These are phyloP conservation scores for Diadophis punctatus DNA, from an alignment of 2,113 vertebrate species.

Conservation along the genomic window DNA sequence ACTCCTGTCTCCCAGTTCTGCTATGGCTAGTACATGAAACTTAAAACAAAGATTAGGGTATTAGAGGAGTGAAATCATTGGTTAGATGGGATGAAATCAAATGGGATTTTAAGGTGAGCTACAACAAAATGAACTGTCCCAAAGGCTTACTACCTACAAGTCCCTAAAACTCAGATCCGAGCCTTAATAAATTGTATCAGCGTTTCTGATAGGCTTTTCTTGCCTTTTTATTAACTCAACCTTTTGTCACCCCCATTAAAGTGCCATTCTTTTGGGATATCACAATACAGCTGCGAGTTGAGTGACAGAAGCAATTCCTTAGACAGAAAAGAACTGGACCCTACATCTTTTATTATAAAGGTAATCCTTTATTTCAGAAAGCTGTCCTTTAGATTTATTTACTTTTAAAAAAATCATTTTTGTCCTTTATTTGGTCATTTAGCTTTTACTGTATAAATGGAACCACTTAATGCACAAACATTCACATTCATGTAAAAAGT, in stretches of 20 bases:
- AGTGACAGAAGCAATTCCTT: not conserved
- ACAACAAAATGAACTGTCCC: not conserved
- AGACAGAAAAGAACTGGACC: not conserved
- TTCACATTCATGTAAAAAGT: not conserved
- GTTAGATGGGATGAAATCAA: not conserved
- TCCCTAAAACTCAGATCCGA: not conserved
- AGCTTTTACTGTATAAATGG: not conserved
- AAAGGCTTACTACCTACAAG: not conserved
- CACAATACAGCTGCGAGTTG: not conserved
- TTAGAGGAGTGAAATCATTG: not conserved
- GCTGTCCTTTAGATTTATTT: not conserved
- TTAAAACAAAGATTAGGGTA: not conserved
- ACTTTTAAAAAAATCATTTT: not conserved
- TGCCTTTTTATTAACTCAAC: not conserved
- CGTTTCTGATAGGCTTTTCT: not conserved
- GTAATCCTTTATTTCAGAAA: not conserved
- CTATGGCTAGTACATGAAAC: too few species aligned
- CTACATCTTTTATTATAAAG: not conserved
- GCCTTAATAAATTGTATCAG: not conserved
- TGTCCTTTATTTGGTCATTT: not conserved
- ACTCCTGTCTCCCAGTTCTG: not conserved
- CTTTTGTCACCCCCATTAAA: not conserved
- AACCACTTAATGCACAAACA: not conserved
- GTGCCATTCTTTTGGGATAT: not conserved
- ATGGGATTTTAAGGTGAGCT: not conserved